Evolutionary conservation across 2,888 invertebrate genomes (phyloP), one percentile per base, ranked within the genome.

Genomic region (Drosophila nr. medialis): DNA sequence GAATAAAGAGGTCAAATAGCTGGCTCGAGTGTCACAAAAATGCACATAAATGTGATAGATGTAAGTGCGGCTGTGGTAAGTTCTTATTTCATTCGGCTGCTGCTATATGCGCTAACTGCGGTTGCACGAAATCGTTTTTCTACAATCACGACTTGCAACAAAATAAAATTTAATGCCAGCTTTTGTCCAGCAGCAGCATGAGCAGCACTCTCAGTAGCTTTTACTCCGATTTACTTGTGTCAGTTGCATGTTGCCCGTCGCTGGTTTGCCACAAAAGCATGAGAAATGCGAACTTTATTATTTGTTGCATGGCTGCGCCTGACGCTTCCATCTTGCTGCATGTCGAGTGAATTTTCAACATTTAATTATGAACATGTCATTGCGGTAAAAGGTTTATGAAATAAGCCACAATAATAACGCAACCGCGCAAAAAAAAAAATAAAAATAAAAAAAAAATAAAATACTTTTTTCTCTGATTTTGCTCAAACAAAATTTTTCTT

Each of bases 321-420:
- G 72, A 68, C 77, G 60, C 48, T 58, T 51, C 66, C 73, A 70
- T 68, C 66, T 59, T 49, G 63, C 61, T 58, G 68, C 77, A 74
- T 78, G 78, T 78, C 65, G 78, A 78, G 76, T 80, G 78, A 76
- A 81, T 86, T 88, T 68, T 86, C 58, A 83, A 87, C 87, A 89
- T 85, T 85, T 87, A 84, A 85, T 85, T 87, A 85, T 89, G 82
- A 89, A 74, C 87, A 89, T 85, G 89, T 87, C 89, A 77, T 84
- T 81, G 81, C 77, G 81, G 72, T 73, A 86, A 89, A 72, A 81
- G 85, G 77, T 87, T 84, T 85, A 84, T 79, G 58, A 81, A 84
- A 86, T 78, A 71, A 81, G 64, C 70, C 61, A 53, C 66, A 65
- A 65, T 30, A 58, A 72, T 24, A 32, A 30, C 42, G n/a, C 29